Evolutionary conservation across 2,888 invertebrate genomes (phyloP).

Genomic region (Drosophila tripunctata): DNA sequence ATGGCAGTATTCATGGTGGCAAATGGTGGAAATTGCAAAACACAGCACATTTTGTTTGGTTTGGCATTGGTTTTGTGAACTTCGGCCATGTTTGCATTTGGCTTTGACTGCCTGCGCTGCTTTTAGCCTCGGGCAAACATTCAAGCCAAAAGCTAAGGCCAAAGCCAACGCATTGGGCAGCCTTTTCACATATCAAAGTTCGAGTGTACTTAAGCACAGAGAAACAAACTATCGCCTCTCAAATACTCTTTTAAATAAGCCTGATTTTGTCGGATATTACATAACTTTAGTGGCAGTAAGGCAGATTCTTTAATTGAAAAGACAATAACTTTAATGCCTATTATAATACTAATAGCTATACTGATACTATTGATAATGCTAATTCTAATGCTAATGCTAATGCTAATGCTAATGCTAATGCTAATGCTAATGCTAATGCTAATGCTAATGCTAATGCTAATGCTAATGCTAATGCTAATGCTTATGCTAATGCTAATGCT

Average conservation of each 20-base stretch:
- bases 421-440: background rate
- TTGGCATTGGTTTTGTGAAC: constrained; percentile 45
- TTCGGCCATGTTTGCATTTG: constrained; percentile 55
- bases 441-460: background rate
- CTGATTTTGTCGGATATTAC: background rate
- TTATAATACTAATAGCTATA: background rate
- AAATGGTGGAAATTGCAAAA: constrained; percentile 36
- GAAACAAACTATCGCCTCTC: background rate
- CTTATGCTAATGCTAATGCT: background rate
- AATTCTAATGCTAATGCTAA: background rate
- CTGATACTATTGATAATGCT: background rate
- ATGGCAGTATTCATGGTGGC: background rate
- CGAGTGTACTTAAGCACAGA: constrained; percentile 1
- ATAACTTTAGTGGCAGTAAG: background rate
- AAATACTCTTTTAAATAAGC: background rate
- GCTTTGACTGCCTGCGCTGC: constrained; percentile 39
- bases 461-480: background rate
- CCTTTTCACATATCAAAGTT: constrained; percentile 27
- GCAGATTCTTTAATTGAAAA: too few relatives aligned
- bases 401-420: background rate
- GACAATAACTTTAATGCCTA: too few relatives aligned
- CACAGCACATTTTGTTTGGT: constrained; percentile 53
- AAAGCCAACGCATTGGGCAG: constrained; percentile 17
- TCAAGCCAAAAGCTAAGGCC: constrained; percentile 18
- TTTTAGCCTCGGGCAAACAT: constrained; percentile 28